Evolutionary conservation across 1,140 invertebrate genomes (phyloP), one percentile per base, ranked within the genome.

Genomic region (Panagrolaimus sp.): DNA sequence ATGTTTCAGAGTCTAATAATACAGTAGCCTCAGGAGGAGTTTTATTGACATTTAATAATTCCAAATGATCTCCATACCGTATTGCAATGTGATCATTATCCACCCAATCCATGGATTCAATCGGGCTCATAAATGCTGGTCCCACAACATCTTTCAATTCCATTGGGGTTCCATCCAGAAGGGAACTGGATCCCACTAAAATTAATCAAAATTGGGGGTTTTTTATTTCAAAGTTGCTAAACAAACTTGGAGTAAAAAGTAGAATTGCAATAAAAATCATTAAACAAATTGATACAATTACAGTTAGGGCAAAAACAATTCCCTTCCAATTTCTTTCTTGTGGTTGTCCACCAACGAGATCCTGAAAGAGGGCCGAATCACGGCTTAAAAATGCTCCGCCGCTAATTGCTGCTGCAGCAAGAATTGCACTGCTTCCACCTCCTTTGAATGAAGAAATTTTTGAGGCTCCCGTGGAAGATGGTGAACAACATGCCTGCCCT

Each of bases 311-410:
- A 26, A 43, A 79, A 9, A 64, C 63, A 69, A 76, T 78, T 26
- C 75, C 75, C 28, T 68, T 55, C 75, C 75, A 76, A 78, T 76
- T 76, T 10, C 75, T 72, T 43, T 78, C 48, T 63, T 78, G 76
- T 12, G 77, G 75, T 14, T 38, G 24, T 44, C 43, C 43, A 24
- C 58, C 72, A 28, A 47, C 71, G 24, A 80, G 55, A 28, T 76
- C 75, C 75, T 76, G 64, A 43, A 76, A 74, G 15, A 58, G 52
- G 17, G 52, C 52, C 15, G 52, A 58, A 58, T 58, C 52, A n/a
- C 52, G 52, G 21, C 21, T 58, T 28, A 58, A 28, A 21, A 58
- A n/a, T n/a, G 52, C 52, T 26, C 52, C 28, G 14, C 52, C 52
- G 17, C 21, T 28, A 58, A 28, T 28, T 12, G 28, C 52, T 28